A percentile compares a stretch with the other conserved stretches of the same genome.
Evolutionary conservation across 2,113 vertebrate species (phyloP).

Genomic region (Haemorhous mexicanus): DNA sequence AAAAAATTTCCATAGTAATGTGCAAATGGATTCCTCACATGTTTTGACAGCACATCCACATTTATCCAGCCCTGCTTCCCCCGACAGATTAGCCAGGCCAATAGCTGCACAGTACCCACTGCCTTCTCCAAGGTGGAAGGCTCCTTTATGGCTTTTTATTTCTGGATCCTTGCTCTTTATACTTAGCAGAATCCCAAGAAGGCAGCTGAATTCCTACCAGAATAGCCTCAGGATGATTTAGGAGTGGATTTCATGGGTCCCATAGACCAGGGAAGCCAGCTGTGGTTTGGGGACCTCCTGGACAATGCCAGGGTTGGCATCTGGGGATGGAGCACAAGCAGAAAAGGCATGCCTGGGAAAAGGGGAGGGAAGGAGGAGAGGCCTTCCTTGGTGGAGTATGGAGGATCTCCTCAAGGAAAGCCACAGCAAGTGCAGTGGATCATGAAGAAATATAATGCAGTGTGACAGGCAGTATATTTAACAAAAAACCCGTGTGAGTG

Average conservation of each 20-base stretch:
- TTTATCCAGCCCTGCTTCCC: background rate
- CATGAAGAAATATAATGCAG: slow-evolving; percentile 37
- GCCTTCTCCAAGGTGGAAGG: slow-evolving; percentile 3
- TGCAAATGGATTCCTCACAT: slow-evolving; percentile 51
- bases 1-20: slow-evolving; percentile 44
- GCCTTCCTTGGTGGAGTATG: background rate
- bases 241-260: background rate
- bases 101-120: background rate
- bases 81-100: background rate
- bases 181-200: background rate
- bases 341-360: background rate
- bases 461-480: slow-evolving; percentile 48
- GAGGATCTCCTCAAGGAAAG: slow-evolving; percentile 21
- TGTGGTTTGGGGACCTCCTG: background rate
- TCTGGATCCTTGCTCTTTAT: background rate
- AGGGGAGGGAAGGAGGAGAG: background rate
- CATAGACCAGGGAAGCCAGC: background rate
- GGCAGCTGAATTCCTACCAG: background rate
- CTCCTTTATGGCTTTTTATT: background rate
- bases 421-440: background rate
- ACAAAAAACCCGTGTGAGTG: background rate
- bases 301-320: background rate
- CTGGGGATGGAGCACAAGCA: background rate
- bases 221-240: background rate
- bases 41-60: slow-evolving; percentile 3